These are phyloP conservation scores for Pluvialis apricaria DNA, from an alignment of 2,113 vertebrate species.

Conservation along the genomic window DNA sequence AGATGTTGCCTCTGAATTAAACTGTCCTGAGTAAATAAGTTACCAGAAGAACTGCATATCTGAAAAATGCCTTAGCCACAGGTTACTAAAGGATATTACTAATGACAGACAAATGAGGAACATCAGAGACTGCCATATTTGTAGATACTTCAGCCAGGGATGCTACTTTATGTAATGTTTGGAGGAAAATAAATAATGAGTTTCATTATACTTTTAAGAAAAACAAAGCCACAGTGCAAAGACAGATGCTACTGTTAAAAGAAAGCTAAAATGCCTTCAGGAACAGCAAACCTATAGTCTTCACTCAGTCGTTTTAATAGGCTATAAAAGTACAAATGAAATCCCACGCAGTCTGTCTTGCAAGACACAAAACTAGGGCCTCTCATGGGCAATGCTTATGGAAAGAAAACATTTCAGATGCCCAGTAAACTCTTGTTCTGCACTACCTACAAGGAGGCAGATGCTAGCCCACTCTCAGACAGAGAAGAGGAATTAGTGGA, in stretches of 20 bases:
- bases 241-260: background rate
- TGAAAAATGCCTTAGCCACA: constrained; percentile 50
- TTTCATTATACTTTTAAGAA: background rate
- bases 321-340: background rate
- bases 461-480: background rate
- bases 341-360: background rate
- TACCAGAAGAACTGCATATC: constrained; percentile 51
- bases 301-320: background rate
- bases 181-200: background rate
- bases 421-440: background rate
- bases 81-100: constrained; percentile 46
- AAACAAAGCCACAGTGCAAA: background rate
- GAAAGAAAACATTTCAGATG: background rate
- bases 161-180: background rate
- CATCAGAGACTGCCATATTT: constrained; percentile 9
- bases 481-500: background rate
- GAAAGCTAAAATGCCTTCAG: background rate
- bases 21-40: constrained; percentile 70
- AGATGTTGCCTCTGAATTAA: constrained; percentile 64
- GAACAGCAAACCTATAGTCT: background rate
- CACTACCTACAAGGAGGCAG: background rate
- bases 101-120: constrained; percentile 32
- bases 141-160: background rate
- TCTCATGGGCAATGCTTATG: background rate
- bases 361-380: background rate